phyloP scores from a whole-genome alignment of 2,113 vertebrate species.

The Rhinoderma darwinii region DNA sequence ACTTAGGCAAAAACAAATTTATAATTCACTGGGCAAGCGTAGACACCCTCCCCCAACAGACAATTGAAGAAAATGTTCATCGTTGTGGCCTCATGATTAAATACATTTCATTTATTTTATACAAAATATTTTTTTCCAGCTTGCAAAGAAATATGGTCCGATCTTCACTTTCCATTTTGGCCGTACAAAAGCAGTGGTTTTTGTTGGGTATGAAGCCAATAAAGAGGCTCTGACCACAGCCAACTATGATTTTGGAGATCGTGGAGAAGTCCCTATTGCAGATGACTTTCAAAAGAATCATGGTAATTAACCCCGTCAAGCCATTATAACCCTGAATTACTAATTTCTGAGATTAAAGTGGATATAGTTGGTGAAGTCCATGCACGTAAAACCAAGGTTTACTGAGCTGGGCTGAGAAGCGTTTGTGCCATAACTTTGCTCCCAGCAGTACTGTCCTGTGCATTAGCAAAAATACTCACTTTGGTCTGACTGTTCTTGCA shows the following conservation, averaged over 20 bases:
- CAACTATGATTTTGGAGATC: conserved; percentile 73
- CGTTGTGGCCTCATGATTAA: not conserved
- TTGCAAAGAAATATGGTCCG: conserved; percentile 74
- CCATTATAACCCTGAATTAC: not conserved
- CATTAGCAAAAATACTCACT: no score
- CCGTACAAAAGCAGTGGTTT: conserved; percentile 74
- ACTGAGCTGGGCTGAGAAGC: no score
- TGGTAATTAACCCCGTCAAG: conserved; percentile 64
- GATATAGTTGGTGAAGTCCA: no score
- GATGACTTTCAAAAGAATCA: conserved; percentile 74
- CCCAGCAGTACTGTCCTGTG: no score
- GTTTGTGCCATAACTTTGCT: no score
- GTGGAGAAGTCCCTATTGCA: conserved; percentile 76
- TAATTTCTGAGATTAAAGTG: not conserved
- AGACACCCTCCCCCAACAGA: no score
- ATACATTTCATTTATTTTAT: not conserved
- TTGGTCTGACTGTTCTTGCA: no score
- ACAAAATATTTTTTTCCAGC: conserved; percentile 64
- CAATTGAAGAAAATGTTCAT: not conserved
- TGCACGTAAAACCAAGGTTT: no score
- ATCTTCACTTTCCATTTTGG: conserved; percentile 80
- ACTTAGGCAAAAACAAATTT: no score
- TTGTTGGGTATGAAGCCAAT: conserved; percentile 77
- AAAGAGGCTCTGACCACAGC: conserved; percentile 76
- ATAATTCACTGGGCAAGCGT: no score